These are phyloP conservation scores for Campoletis raptor DNA, from an alignment of 2,888 invertebrate genomes.

Conservation along the genomic window DNA sequence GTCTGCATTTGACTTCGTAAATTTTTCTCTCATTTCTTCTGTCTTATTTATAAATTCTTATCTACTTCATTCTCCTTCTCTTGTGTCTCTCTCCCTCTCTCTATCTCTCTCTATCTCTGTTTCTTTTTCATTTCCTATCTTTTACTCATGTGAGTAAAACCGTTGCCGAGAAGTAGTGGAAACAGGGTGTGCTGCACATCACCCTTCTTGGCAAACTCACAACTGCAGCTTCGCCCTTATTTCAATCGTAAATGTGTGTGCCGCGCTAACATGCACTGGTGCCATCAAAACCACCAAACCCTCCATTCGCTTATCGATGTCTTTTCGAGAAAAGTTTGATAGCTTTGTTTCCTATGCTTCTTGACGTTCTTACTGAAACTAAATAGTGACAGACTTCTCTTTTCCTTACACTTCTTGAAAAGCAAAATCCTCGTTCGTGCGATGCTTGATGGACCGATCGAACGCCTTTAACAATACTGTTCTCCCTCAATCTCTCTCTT, in stretches of 20 bases:
- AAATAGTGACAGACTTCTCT: slow-evolving; percentile 77
- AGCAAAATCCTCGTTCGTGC: slow-evolving; percentile 74
- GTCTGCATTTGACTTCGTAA: slow-evolving; percentile 46
- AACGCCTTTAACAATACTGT: neutral
- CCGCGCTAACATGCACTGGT: slow-evolving; percentile 11
- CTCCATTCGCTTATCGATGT: slow-evolving; percentile 72
- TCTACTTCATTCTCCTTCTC: neutral
- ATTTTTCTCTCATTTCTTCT: slow-evolving; percentile 6
- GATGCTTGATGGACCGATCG: slow-evolving; percentile 77
- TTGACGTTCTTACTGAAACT: slow-evolving; percentile 69
- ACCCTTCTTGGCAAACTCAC: slow-evolving; percentile 56
- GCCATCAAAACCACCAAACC: neutral
- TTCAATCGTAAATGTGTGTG: slow-evolving; percentile 48
- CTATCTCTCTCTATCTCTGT: slow-evolving; percentile 7
- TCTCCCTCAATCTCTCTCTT: neutral
- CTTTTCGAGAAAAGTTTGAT: slow-evolving; percentile 71
- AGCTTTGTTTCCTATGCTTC: slow-evolving; percentile 69
- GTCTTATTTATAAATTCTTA: neutral
- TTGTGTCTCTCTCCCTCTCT: neutral
- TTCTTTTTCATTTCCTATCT: slow-evolving; percentile 14
- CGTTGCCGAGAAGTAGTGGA: slow-evolving; percentile 8
- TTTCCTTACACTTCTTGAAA: slow-evolving; percentile 60
- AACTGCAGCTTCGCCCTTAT: slow-evolving; percentile 62
- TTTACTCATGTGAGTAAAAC: slow-evolving; percentile 16
- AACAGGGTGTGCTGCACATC: slow-evolving; percentile 31